phyloP scores from a whole-genome alignment of 2,797 vertebrate species.

The Todus mexicanus region DNA sequence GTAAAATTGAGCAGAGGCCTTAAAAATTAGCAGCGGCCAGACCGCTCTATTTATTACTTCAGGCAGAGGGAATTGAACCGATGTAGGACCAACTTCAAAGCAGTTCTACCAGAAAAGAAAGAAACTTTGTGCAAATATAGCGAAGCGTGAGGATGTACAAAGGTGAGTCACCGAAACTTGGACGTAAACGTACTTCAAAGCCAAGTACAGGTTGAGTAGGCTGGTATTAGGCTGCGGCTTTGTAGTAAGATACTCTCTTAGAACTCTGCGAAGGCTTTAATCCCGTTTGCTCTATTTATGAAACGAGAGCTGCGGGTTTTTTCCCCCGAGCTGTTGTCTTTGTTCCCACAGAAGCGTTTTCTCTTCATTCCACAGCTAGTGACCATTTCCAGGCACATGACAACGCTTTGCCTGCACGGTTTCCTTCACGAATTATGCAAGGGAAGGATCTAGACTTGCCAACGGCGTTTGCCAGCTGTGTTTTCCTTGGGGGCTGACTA shows the following conservation, averaged over 20 bases:
- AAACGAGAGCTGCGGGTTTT: neutral
- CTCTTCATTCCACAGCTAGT: neutral
- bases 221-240: neutral
- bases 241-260: neutral
- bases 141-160: neutral
- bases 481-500: neutral
- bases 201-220: neutral
- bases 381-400: neutral
- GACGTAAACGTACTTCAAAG: neutral
- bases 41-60: neutral
- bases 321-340: neutral
- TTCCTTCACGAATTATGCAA: neutral
- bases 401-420: neutral
- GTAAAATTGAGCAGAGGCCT: neutral
- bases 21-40: neutral
- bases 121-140: neutral
- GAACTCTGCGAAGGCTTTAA: neutral
- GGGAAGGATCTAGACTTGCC: neutral
- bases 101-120: neutral
- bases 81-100: neutral
- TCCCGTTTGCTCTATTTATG: neutral
- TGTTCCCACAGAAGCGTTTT: neutral
- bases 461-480: neutral
- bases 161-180: neutral
- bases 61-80: neutral